phyloP scores from a whole-genome alignment of 2,113 vertebrate species.

The Murina feae region DNA sequence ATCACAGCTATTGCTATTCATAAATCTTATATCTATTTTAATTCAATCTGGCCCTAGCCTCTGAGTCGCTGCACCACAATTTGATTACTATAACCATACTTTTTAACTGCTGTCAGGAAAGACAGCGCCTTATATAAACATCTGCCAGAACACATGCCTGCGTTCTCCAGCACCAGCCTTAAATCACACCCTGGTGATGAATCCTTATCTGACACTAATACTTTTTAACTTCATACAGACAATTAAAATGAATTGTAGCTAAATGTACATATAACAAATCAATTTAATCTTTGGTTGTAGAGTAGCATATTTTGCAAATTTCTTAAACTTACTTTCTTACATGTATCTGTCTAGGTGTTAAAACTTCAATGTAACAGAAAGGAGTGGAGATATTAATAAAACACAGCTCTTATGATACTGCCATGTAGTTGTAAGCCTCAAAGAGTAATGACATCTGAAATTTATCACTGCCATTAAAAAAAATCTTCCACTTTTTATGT shows the following conservation, averaged over 20 bases:
- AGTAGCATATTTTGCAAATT: slow-evolving; percentile 71
- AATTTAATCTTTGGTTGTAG: slow-evolving; percentile 76
- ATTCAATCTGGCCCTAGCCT: slow-evolving; percentile 86
- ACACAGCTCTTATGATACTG: background rate
- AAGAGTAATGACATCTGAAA: slow-evolving; percentile 1
- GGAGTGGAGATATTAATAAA: background rate
- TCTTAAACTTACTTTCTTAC: slow-evolving; percentile 70
- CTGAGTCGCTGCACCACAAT: slow-evolving; percentile 83
- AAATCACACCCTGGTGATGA: slow-evolving; percentile 81
- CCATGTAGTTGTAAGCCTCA: background rate
- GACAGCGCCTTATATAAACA: slow-evolving; percentile 83
- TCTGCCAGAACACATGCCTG: slow-evolving; percentile 85
- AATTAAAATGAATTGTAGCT: slow-evolving; percentile 87
- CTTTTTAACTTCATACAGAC: slow-evolving; percentile 86
- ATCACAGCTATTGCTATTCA: slow-evolving; percentile 85
- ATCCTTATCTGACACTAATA: slow-evolving; percentile 86
- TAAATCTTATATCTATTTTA: slow-evolving; percentile 88
- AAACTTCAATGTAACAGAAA: slow-evolving; percentile 52
- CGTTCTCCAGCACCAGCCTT: slow-evolving; percentile 78
- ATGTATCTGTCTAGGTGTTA: slow-evolving; percentile 58
- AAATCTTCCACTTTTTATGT: slow-evolving; percentile 52
- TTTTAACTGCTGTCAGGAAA: slow-evolving; percentile 87
- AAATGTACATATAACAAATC: slow-evolving; percentile 81
- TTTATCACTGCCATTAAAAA: slow-evolving; percentile 59
- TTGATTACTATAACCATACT: slow-evolving; percentile 86